A percentile compares a stretch with the other conserved stretches of the same genome.
Conservation (phyloP, 2,888 invertebrate genomes). For the Zelleria hepariella region DNA sequence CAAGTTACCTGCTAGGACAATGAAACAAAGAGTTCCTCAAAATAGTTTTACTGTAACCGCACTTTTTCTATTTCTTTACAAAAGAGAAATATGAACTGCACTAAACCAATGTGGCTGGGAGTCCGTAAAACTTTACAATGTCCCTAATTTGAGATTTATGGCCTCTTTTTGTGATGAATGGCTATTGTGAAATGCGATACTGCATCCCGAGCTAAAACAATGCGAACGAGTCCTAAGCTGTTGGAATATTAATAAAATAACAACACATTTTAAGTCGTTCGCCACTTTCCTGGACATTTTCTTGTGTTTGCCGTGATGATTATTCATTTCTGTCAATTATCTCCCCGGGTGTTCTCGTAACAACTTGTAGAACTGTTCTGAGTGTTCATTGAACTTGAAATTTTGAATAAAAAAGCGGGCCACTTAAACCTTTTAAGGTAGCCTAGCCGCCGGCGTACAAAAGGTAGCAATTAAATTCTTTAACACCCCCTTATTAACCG, state of each 20-base stretch:
- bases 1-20: no score
- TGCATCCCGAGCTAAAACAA: constrained; percentile 16
- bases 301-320: not conserved
- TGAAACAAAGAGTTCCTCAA: no score
- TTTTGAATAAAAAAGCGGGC: constrained; percentile 5
- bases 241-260: constrained; percentile 2
- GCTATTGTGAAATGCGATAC: constrained; percentile 50
- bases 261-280: not conserved
- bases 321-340: not conserved
- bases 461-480: constrained; percentile 18
- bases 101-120: constrained; percentile 24
- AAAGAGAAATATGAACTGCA: constrained; percentile 35
- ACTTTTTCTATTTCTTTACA: constrained; percentile 16
- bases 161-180: constrained; percentile 39
- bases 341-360: not conserved
- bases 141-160: constrained; percentile 54
- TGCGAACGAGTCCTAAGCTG: not conserved
- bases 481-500: constrained; percentile 18
- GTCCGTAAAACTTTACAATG: constrained; percentile 60
- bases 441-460: constrained; percentile 14
- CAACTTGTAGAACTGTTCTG: not conserved
- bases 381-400: constrained; percentile 3
- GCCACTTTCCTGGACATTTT: not conserved
- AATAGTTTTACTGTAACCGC: not conserved
- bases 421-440: constrained; percentile 14